Percentiles rank a stretch among this genome's conserved stretches.
phyloP scores from a whole-genome alignment of 1,140 invertebrate species.

The Hylaeus anthracinus region DNA sequence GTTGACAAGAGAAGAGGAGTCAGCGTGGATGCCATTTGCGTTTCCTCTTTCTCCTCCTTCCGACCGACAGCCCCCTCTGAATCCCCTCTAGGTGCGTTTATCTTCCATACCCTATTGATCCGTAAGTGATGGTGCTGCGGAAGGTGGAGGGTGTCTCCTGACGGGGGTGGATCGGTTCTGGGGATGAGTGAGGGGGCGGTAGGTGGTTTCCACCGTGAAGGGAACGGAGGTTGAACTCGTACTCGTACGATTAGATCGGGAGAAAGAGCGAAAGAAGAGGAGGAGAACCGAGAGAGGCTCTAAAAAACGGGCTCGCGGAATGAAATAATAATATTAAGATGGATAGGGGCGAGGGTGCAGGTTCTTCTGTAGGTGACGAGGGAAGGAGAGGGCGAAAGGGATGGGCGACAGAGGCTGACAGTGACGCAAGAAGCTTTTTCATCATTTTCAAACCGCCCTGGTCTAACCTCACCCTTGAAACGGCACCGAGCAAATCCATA shows the following conservation, averaged over 20 bases:
- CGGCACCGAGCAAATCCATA: constrained; percentile 64
- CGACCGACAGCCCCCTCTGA: constrained; percentile 36
- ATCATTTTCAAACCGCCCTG: constrained; percentile 67
- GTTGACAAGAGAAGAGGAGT: constrained; percentile 48
- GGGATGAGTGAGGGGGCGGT: constrained; percentile 41
- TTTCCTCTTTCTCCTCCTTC: constrained; percentile 53
- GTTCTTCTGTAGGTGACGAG: constrained; percentile 66
- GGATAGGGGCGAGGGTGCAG: constrained; percentile 67
- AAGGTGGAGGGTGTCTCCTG: constrained; percentile 62
- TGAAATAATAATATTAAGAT: constrained; percentile 79
- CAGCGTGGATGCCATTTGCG: constrained; percentile 52
- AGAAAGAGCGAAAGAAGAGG: constrained; percentile 21
- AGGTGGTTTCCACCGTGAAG: constrained; percentile 63
- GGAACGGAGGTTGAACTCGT: constrained; percentile 62
- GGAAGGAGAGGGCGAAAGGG: constrained; percentile 31
- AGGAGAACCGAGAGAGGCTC: constrained; percentile 34
- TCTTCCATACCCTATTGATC: constrained; percentile 77
- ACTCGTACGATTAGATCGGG: constrained; percentile 74
- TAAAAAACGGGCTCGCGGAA: constrained; percentile 72
- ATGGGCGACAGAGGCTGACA: constrained; percentile 60
- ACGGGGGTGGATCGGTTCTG: constrained; percentile 60
- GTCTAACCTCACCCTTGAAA: constrained; percentile 61
- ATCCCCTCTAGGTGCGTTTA: constrained; percentile 66
- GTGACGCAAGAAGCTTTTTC: constrained; percentile 68
- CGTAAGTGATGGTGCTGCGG: constrained; percentile 72